Percentiles rank a stretch among this genome's conserved stretches.
phyloP scores from a whole-genome alignment of 2,888 invertebrate species.

The Drosophila setosimentum region DNA sequence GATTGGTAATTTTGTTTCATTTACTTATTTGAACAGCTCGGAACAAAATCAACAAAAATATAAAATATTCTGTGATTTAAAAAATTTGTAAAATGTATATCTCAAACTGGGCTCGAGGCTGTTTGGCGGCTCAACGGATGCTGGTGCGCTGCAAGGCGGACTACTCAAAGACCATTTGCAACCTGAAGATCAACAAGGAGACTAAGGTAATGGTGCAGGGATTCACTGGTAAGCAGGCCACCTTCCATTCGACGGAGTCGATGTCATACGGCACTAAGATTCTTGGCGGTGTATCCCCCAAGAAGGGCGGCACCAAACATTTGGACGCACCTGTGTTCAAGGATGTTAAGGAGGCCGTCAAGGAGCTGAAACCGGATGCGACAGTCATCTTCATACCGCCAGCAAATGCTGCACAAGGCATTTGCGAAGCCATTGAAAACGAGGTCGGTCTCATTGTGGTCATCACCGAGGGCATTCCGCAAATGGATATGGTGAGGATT shows the following conservation, averaged over 20 bases:
- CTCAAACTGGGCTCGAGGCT: constrained; percentile 12
- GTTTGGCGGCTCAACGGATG: background rate
- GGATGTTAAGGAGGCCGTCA: constrained; percentile 89
- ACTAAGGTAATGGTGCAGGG: constrained; percentile 99
- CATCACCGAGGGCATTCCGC: constrained; percentile 99
- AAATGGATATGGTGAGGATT: constrained; percentile 99
- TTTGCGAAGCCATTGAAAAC: constrained; percentile 96
- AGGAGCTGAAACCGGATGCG: constrained; percentile 94
- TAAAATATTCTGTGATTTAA: background rate
- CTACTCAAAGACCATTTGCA: constrained; percentile 85
- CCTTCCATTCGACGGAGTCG: constrained; percentile 96
- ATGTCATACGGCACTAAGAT: constrained; percentile 98
- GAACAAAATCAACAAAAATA: constrained; percentile 43
- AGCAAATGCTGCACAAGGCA: constrained; percentile 93
- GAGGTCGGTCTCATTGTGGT: constrained; percentile 98
- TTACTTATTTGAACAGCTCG: constrained; percentile 41
- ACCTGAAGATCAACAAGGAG: constrained; percentile 92
- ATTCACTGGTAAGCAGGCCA: constrained; percentile 98
- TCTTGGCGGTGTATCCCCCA: constrained; percentile 92
- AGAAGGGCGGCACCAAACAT: constrained; percentile 93
- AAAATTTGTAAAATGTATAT: constrained; percentile 20
- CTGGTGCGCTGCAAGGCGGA: constrained; percentile 39
- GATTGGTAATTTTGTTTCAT: background rate
- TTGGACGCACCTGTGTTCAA: constrained; percentile 89
- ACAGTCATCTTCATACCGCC: constrained; percentile 99